A percentile compares a stretch with the other conserved stretches of the same genome.
phyloP scores from a whole-genome alignment of 2,797 vertebrate genomes.

The Calcarius lapponicus region DNA sequence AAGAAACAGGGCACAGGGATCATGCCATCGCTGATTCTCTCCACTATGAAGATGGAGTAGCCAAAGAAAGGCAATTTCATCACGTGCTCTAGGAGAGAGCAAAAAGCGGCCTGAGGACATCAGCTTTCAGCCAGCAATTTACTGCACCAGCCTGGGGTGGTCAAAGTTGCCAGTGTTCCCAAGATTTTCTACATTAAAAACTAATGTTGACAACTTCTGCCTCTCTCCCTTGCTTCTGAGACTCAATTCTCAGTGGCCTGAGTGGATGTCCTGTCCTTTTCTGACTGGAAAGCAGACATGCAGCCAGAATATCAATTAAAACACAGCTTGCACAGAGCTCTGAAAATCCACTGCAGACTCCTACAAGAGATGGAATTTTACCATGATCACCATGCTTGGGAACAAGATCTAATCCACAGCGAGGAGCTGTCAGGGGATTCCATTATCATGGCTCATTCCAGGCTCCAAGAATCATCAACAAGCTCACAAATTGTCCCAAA shows the following conservation, averaged over 20 bases:
- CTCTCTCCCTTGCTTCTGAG: not conserved
- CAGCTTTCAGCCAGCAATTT: not conserved
- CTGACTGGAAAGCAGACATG: not conserved
- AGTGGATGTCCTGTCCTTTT: not conserved
- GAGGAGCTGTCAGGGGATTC: not conserved
- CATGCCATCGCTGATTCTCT: slow-evolving; percentile 76
- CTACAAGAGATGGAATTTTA: not conserved
- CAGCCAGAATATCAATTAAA: not conserved
- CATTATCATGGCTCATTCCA: not conserved
- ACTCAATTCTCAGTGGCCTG: not conserved
- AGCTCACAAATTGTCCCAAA: not conserved
- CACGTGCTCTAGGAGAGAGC: slow-evolving; percentile 73
- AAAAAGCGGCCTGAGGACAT: not conserved
- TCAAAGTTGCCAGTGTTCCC: not conserved
- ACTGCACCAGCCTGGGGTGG: not conserved
- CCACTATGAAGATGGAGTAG: slow-evolving; percentile 76
- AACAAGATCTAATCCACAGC: not conserved
- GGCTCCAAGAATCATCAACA: not conserved
- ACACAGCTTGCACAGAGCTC: not conserved
- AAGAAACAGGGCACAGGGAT: slow-evolving; percentile 80
- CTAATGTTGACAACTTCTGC: not conserved
- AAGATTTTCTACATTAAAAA: not conserved
- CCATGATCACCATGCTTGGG: not conserved
- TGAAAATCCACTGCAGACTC: not conserved
- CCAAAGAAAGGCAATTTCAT: slow-evolving; percentile 83